These are phyloP conservation scores for Alosa alosa DNA, from an alignment of 2,113 vertebrate genomes.

Conservation along the genomic window DNA sequence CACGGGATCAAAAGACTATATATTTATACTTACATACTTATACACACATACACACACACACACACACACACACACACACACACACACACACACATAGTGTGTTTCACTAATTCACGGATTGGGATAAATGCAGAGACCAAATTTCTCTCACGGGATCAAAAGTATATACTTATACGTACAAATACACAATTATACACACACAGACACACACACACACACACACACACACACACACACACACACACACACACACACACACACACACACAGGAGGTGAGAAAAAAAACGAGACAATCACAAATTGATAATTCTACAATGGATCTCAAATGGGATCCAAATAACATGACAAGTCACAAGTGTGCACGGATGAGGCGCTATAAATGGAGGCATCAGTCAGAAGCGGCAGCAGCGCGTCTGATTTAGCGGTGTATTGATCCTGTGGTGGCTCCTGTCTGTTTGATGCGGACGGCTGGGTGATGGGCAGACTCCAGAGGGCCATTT, in stretches of 20 bases:
- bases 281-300: slow-evolving; percentile 5
- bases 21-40: too few species aligned
- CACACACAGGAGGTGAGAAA: neutral
- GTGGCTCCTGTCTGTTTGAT: slow-evolving; percentile 38
- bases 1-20: too few species aligned
- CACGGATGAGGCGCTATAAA: slow-evolving; percentile 2
- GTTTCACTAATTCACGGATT: too few species aligned
- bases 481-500: slow-evolving; percentile 57
- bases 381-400: slow-evolving; percentile 31
- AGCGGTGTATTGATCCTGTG: slow-evolving; percentile 45
- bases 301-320: slow-evolving; percentile 6
- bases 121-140: too few species aligned
- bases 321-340: slow-evolving; percentile 23
- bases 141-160: too few species aligned
- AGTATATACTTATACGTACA: too few species aligned
- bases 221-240: slow-evolving; percentile 10
- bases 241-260: slow-evolving; percentile 17
- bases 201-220: slow-evolving; percentile 4
- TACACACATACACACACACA: too few species aligned
- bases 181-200: neutral
- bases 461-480: slow-evolving; percentile 41
- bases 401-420: slow-evolving; percentile 38
- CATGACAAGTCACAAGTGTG: slow-evolving; percentile 37
- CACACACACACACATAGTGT: too few species aligned
- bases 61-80: too few species aligned